A percentile compares a stretch with the other conserved stretches of the same genome.
These are phyloP conservation scores for Tinamus guttatus DNA, from an alignment of 2,113 vertebrate species.

Conservation along the genomic window DNA sequence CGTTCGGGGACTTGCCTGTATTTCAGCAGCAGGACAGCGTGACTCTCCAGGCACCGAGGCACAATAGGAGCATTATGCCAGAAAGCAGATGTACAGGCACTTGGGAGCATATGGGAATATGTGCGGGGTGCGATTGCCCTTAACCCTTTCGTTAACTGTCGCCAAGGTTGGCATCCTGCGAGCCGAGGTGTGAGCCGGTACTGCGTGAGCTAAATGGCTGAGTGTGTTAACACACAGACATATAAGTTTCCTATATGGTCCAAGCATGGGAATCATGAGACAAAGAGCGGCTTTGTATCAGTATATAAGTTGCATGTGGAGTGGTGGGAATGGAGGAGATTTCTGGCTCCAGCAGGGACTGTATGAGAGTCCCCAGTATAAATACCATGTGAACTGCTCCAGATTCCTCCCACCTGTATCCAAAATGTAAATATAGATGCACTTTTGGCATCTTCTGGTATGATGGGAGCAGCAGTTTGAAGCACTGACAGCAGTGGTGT, in stretches of 20 bases:
- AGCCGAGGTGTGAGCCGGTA: not conserved
- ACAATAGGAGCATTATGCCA: rapidly evolving
- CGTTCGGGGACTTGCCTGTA: not conserved
- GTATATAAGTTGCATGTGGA: not conserved
- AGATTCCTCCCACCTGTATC: not conserved
- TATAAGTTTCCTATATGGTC: not conserved
- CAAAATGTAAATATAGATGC: not conserved
- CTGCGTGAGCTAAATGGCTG: not conserved
- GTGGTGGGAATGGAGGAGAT: not conserved
- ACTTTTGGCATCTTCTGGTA: not conserved
- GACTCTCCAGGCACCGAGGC: not conserved
- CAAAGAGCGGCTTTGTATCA: not conserved
- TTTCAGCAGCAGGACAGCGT: not conserved
- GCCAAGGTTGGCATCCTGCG: not conserved
- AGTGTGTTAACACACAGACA: rapidly evolving
- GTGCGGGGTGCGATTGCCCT: not conserved
- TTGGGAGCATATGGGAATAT: not conserved
- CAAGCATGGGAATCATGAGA: not conserved
- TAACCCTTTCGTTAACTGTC: not conserved
- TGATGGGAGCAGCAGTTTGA: not conserved
- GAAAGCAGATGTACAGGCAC: not conserved
- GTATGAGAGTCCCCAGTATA: not conserved
- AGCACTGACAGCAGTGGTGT: not conserved
- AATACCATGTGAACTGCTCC: not conserved
- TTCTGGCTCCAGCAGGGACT: rapidly evolving